These are phyloP conservation scores for Drosophila kuntzei DNA, from an alignment of 2,888 invertebrate genomes.

Conservation along the genomic window DNA sequence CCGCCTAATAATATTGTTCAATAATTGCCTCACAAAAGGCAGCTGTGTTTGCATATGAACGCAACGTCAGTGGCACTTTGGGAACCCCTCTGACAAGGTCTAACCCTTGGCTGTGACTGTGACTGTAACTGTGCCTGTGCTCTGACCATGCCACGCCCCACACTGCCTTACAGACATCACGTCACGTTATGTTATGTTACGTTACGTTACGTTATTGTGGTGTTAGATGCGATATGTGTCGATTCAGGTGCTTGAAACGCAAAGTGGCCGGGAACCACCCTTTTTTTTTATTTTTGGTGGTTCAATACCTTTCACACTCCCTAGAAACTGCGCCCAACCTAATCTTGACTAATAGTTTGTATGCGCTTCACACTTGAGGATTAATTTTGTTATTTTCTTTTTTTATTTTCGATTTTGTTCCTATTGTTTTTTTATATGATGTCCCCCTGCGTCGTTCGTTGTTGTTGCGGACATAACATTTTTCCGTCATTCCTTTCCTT, in stretches of 20 bases:
- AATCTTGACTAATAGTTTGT: constrained; percentile 84
- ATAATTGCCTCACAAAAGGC: constrained; percentile 67
- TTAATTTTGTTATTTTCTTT: constrained; percentile 70
- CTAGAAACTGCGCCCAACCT: constrained; percentile 54
- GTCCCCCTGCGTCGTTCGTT: constrained; percentile 37
- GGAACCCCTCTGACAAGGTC: constrained; percentile 23
- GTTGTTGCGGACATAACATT: constrained; percentile 67
- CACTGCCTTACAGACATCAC: not conserved
- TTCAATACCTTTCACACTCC: constrained; percentile 24
- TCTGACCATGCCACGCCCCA: constrained; percentile 50
- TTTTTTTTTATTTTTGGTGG: constrained; percentile 3
- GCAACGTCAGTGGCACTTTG: constrained; percentile 23
- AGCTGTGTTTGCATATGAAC: constrained; percentile 73
- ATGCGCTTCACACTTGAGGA: constrained; percentile 79
- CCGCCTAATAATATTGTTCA: constrained; percentile 57
- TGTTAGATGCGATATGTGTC: constrained; percentile 37
- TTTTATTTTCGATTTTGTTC: constrained; percentile 26
- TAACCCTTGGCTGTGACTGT: constrained; percentile 46
- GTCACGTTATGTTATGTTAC: not conserved
- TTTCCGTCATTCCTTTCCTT: constrained; percentile 63
- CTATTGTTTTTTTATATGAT: constrained; percentile 33
- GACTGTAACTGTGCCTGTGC: too few species aligned
- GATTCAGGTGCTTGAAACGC: constrained; percentile 65
- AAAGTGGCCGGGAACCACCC: constrained; percentile 58
- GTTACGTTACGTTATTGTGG: constrained; percentile 4